Base-by-base conservation (phyloP, 2,888 invertebrate genomes). In the Eupithecia tripunctaria region DNA sequence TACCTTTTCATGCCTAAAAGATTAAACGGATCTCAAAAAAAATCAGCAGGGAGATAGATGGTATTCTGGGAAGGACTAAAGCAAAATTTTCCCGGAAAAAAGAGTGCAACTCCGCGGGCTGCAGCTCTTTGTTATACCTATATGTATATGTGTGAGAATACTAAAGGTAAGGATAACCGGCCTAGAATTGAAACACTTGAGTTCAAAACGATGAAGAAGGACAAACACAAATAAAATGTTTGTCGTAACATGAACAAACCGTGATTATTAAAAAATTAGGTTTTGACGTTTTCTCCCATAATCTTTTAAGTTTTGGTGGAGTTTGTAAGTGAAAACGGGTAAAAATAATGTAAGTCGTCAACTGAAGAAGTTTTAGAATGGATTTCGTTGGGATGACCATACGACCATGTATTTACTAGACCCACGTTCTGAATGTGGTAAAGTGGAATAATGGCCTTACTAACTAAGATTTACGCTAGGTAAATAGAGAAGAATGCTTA, bases 391-490 rank as follows among this genome's bases (percentile, higher is more conserved):
- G 36, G 5, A 10, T 12, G n/a, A 21, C 8, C 21, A 21, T n/a
- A 36, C 36, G 38, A 64, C 38, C 64, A 21, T 64, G 64, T 38
- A 41, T 21, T 21, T 14, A n/a, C 21, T 36, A 82, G 80, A 78
- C 74, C 75, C 70, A 77, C 68, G 71, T 68, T 67, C 67, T 75
- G 68, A 76, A 77, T 76, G 72, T 73, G 78, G 64, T 75, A 76
- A 75, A 73, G 76, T 78, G 71, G 68, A 75, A 72, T 78, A 78
- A 78, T 68, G 78, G 70, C 73, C 73, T 69, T 71, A 47, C 78
- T 80, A 78, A 81, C 80, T 73, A 77, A 80, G 78, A 81, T 79
- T 77, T 80, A 81, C 76, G 72, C 36, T 70, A 70, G 43, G 69
- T 64, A 73, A 71, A 75, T 78, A 70, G 25, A 43, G 63, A 68